These are phyloP conservation scores for Manis javanica DNA, from an alignment of 2,797 vertebrate genomes.

Conservation along the genomic window DNA sequence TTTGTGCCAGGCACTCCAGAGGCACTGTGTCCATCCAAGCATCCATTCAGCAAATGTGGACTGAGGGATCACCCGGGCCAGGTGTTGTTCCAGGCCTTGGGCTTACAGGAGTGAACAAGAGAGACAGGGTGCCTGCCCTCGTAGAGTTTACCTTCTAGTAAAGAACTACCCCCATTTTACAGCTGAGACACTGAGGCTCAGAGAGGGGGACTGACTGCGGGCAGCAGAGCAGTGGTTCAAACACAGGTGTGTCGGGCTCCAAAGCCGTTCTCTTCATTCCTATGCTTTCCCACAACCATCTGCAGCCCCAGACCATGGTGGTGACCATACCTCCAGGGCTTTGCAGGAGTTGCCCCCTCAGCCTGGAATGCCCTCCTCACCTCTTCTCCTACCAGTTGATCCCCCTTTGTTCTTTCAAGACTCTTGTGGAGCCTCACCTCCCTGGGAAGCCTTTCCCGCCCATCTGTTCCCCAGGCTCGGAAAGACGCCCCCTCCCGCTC, in stretches of 20 bases:
- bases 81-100: background rate
- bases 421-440: background rate
- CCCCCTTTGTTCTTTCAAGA: background rate
- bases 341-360: background rate
- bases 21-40: background rate
- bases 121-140: background rate
- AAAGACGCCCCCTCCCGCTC: accelerated
- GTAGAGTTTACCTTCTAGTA: accelerated
- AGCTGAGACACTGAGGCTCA: background rate
- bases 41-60: background rate
- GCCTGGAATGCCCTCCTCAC: background rate
- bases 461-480: background rate
- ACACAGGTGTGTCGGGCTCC: background rate
- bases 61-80: background rate
- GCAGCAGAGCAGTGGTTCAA: background rate
- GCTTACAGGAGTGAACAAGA: background rate
- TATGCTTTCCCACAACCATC: background rate
- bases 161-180: background rate
- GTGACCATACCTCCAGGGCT: background rate
- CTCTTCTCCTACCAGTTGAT: background rate
- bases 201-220: background rate
- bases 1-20: background rate
- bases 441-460: background rate
- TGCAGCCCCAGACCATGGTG: accelerated
- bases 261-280: background rate